Evolutionary conservation across 2,888 invertebrate genomes (phyloP).

Genomic region (Apantesis nais): DNA sequence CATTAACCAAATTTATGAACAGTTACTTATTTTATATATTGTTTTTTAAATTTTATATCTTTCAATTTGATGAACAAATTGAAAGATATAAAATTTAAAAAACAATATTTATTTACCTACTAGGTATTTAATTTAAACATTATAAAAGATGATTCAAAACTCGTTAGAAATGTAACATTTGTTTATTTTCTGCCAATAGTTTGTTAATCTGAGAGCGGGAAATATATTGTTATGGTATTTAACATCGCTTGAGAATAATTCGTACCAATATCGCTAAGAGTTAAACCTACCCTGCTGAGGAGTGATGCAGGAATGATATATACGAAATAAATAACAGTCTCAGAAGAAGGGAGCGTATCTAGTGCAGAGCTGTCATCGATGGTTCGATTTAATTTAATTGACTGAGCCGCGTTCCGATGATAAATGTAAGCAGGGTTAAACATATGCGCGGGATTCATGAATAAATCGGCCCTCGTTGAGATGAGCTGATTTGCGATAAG

Average conservation of each 20-base stretch:
- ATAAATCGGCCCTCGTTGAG: conserved; percentile 80
- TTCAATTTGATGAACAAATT: too few species aligned
- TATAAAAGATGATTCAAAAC: conserved; percentile 18
- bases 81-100: background rate
- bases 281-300: conserved; percentile 22
- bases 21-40: too few species aligned
- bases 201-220: conserved; percentile 18
- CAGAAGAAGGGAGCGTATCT: conserved; percentile 71
- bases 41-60: too few species aligned
- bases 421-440: conserved; percentile 81
- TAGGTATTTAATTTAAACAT: conserved; percentile 14
- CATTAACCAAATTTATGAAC: too few species aligned
- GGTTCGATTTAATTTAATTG: conserved; percentile 83
- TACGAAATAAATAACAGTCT: conserved; percentile 72
- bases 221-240: conserved; percentile 29
- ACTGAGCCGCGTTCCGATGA: conserved; percentile 79
- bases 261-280: conserved; percentile 18
- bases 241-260: conserved; percentile 16
- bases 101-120: conserved; percentile 4
- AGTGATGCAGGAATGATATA: conserved; percentile 36
- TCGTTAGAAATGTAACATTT: conserved; percentile 24
- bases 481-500: conserved; percentile 84
- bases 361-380: conserved; percentile 76
- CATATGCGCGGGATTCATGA: conserved; percentile 77
- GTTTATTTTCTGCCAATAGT: conserved; percentile 17